These are phyloP conservation scores for Phylloscopus trochiloides DNA, from an alignment of 2,113 vertebrate species.

Conservation along the genomic window DNA sequence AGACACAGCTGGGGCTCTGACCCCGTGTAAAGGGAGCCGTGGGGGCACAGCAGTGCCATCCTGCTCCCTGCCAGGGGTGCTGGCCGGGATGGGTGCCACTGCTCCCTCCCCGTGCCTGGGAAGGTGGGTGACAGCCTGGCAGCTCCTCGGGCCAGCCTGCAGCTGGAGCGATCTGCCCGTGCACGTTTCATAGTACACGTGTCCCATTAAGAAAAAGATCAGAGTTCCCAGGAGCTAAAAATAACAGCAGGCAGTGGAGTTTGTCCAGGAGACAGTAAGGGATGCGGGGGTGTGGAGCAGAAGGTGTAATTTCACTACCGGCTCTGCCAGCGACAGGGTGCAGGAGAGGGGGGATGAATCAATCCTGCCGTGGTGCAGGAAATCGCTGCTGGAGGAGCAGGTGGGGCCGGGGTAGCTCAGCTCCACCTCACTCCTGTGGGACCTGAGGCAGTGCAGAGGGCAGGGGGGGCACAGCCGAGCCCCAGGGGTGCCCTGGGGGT, in stretches of 20 bases:
- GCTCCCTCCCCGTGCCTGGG: background rate
- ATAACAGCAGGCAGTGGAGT: conserved; percentile 2
- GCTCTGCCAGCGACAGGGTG: background rate
- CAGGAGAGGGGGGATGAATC: background rate
- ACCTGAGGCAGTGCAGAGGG: accelerated
- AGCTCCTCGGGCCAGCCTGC: accelerated
- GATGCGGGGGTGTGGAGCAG: background rate
- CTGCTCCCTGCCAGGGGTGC: background rate
- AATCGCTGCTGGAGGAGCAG: background rate
- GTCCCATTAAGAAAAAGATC: conserved; percentile 45
- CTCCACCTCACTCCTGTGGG: background rate
- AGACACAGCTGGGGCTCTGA: background rate
- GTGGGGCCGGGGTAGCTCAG: background rate
- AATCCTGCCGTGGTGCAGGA: background rate
- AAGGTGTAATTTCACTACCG: conserved; percentile 1
- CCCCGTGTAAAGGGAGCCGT: accelerated
- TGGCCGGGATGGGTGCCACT: accelerated
- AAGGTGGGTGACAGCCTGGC: accelerated
- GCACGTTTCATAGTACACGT: background rate
- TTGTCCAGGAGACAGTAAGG: background rate
- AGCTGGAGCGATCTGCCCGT: background rate
- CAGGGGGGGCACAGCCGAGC: too few species aligned
- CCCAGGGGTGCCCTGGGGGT: background rate
- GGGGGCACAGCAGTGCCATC: background rate
- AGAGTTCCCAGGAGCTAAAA: conserved; percentile 40